A percentile compares a stretch with the other conserved stretches of the same genome.
Conservation (phyloP, 2,797 vertebrate genomes). For the Morelia viridis region DNA sequence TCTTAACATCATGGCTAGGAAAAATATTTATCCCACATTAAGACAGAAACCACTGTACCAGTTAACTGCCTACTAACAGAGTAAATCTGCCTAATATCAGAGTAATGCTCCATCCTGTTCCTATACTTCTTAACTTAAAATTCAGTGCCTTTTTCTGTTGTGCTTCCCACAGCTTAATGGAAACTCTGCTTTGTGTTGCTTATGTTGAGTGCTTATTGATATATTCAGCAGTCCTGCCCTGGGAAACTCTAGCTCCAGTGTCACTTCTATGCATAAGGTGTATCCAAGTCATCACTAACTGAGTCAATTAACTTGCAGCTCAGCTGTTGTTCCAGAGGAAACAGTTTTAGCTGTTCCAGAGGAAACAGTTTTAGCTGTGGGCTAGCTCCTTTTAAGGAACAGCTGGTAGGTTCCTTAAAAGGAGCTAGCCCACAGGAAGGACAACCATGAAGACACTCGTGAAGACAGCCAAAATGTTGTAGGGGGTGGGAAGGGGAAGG, state of each 20-base stretch:
- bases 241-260: not conserved
- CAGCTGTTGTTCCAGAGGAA: not conserved
- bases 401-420: not conserved
- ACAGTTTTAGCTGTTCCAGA: too few species aligned
- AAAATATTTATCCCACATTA: not conserved
- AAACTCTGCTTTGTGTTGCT: not conserved
- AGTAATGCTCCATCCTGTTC: not conserved
- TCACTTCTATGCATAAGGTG: not conserved
- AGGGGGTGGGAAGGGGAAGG: not conserved
- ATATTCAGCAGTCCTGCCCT: not conserved
- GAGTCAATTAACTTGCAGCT: not conserved
- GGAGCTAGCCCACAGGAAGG: not conserved
- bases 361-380: too few species aligned
- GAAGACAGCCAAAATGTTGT: not conserved
- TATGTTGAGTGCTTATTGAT: not conserved
- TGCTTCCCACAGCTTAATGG: not conserved
- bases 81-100: not conserved
- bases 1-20: not conserved
- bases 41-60: not conserved
- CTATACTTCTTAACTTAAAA: not conserved
- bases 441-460: not conserved
- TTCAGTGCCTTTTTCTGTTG: not conserved
- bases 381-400: too few species aligned
- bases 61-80: not conserved
- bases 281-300: not conserved